Percentiles rank a stretch among this genome's conserved stretches.
Evolutionary conservation across 2,888 invertebrate species (phyloP).

Genomic region (Sericinus montela): DNA sequence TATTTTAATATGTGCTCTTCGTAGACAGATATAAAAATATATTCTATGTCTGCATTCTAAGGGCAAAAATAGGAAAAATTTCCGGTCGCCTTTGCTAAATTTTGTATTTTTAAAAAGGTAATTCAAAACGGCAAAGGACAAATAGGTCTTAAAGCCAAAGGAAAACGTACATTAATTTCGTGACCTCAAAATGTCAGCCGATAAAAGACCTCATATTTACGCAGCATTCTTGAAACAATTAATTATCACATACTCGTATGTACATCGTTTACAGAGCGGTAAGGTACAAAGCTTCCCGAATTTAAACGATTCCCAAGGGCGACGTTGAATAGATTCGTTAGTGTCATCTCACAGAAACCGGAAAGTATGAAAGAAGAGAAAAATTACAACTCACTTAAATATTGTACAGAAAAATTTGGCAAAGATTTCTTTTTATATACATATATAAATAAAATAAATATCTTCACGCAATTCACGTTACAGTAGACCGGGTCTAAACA

Average conservation of each 20-base stretch:
- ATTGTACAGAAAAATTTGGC: too few relatives aligned
- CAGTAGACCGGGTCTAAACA: too few relatives aligned
- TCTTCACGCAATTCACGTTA: too few relatives aligned
- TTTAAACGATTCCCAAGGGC: slow-evolving; percentile 12
- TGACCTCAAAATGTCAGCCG: slow-evolving; percentile 10
- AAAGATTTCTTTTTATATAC: too few relatives aligned
- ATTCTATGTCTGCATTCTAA: too few relatives aligned
- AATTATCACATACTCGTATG: slow-evolving; percentile 11
- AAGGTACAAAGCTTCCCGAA: slow-evolving; percentile 8
- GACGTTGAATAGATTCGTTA: slow-evolving; percentile 4
- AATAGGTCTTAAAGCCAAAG: neutral
- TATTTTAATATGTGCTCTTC: too few relatives aligned
- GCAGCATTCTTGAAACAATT: slow-evolving; percentile 9
- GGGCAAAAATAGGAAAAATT: too few relatives aligned
- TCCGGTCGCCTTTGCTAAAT: too few relatives aligned
- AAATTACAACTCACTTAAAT: too few relatives aligned
- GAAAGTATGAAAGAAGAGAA: slow-evolving; percentile 3
- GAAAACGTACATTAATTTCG: slow-evolving; percentile 2
- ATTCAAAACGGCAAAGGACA: neutral
- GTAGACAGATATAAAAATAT: too few relatives aligned
- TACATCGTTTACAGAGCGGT: slow-evolving; percentile 11
- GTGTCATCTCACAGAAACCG: slow-evolving; percentile 2
- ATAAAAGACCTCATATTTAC: slow-evolving; percentile 10
- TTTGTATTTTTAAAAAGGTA: neutral
- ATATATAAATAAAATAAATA: too few relatives aligned